Evolutionary conservation across 2,888 invertebrate species (phyloP).

Genomic region (Ganaspis brasiliensis): DNA sequence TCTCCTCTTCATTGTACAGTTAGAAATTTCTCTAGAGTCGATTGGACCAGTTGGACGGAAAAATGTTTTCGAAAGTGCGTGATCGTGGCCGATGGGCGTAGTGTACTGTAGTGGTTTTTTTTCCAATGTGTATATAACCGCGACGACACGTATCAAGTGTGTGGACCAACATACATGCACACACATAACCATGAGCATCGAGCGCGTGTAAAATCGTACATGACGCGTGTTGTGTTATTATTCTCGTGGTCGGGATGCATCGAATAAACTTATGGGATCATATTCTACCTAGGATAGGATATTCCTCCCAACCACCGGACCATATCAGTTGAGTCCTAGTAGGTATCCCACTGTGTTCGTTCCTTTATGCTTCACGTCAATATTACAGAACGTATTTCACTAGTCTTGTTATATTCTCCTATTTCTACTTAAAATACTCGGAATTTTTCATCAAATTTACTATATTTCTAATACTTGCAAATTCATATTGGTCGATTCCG

Average conservation of each 20-base stretch:
- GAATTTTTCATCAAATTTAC: background rate
- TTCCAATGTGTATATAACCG: slow-evolving; percentile 43
- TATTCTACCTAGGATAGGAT: slow-evolving; percentile 56
- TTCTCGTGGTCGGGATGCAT: slow-evolving; percentile 57
- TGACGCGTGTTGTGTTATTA: slow-evolving; percentile 54
- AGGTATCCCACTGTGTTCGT: slow-evolving; percentile 35
- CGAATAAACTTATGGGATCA: slow-evolving; percentile 58
- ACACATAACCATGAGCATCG: slow-evolving; percentile 40
- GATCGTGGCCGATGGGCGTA: slow-evolving; percentile 66
- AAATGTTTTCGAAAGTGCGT: slow-evolving; percentile 65
- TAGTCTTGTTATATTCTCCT: slow-evolving; percentile 19
- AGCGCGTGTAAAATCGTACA: slow-evolving; percentile 50
- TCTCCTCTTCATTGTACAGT: slow-evolving; percentile 7
- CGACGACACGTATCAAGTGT: slow-evolving; percentile 31
- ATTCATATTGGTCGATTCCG: background rate
- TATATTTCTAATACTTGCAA: too few relatives aligned
- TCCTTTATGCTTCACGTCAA: slow-evolving; percentile 39
- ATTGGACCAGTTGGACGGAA: slow-evolving; percentile 53
- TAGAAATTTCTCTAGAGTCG: slow-evolving; percentile 48
- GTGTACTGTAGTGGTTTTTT: slow-evolving; percentile 59
- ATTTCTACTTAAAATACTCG: background rate
- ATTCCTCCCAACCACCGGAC: slow-evolving; percentile 54
- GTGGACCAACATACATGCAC: slow-evolving; percentile 25
- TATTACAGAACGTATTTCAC: slow-evolving; percentile 24
- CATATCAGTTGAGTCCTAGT: slow-evolving; percentile 48